A percentile compares a stretch with the other conserved stretches of the same genome.
Evolutionary conservation across 2,113 vertebrate species (phyloP).

Genomic region (Atrichornis clamosus): DNA sequence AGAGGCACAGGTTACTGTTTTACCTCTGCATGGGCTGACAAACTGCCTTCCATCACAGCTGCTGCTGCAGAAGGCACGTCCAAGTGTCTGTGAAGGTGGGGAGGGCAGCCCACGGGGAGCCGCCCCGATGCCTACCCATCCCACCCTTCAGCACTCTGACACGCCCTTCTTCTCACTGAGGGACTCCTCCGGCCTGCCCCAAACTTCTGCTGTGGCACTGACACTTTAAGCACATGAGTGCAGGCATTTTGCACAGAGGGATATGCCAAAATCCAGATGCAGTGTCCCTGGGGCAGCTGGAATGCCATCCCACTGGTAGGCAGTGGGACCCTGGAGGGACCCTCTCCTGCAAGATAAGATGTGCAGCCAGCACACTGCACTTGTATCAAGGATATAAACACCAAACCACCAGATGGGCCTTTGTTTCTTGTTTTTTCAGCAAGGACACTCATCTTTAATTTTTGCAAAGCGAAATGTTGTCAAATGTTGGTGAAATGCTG

Average conservation of each 20-base stretch:
- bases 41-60: background rate
- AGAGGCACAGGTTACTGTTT: background rate
- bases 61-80: background rate
- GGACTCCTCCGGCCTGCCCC: background rate
- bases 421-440: background rate
- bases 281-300: fast-evolving
- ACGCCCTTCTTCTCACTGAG: background rate
- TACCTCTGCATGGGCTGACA: background rate
- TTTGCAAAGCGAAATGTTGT: background rate
- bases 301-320: fast-evolving
- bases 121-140: background rate
- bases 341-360: background rate
- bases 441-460: background rate
- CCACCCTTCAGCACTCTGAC: background rate
- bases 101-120: background rate
- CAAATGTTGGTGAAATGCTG: background rate
- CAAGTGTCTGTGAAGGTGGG: background rate
- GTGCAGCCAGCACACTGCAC: fast-evolving
- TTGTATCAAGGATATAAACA: background rate
- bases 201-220: background rate
- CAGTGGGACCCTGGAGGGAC: no score
- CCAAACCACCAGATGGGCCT: background rate
- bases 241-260: background rate
- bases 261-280: background rate
- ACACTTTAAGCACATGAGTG: background rate